Conservation (phyloP, 2,113 vertebrate species). For the Corapipo altera region DNA sequence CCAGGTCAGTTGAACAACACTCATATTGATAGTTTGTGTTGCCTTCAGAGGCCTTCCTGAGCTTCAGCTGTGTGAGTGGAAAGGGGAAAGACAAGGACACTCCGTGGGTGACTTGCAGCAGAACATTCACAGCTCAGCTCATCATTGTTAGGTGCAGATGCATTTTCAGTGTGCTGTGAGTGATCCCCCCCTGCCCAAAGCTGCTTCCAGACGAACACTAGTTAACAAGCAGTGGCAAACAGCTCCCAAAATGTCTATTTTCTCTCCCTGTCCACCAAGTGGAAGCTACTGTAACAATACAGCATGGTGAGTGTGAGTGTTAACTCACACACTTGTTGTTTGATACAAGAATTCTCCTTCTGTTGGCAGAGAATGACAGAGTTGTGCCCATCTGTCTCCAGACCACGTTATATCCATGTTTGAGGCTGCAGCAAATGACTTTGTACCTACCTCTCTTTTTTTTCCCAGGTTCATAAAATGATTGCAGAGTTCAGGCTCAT, state of each 20-base stretch:
- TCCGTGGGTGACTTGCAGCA: background rate
- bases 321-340: background rate
- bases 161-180: background rate
- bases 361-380: background rate
- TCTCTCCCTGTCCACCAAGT: background rate
- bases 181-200: background rate
- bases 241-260: background rate
- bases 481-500: constrained; percentile 95
- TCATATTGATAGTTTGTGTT: accelerated
- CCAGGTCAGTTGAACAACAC: background rate
- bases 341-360: background rate
- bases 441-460: background rate
- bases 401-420: accelerated
- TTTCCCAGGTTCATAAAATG: constrained; percentile 94
- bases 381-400: background rate
- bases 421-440: background rate
- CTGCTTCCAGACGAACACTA: background rate
- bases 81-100: background rate
- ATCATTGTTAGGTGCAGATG: background rate
- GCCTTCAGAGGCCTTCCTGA: background rate
- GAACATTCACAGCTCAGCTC: background rate
- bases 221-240: background rate
- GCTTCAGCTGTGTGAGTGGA: background rate
- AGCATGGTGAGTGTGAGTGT: background rate
- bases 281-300: background rate